phyloP scores from a whole-genome alignment of 2,888 invertebrate species.

The Entomobrya proxima region DNA sequence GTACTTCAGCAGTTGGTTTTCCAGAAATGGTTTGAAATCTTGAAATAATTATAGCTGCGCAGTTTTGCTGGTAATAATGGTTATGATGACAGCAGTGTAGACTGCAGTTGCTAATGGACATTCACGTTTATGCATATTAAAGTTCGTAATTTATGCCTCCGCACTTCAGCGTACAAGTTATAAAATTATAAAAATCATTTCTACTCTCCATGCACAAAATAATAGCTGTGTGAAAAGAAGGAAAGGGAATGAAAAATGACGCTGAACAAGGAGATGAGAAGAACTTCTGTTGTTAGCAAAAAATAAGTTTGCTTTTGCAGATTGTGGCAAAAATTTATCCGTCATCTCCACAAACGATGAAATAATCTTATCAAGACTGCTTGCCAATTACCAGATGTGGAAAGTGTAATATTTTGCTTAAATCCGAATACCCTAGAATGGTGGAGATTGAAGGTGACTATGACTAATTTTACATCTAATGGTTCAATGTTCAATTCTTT shows the following conservation, averaged over 20 bases:
- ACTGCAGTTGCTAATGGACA: background rate
- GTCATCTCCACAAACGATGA: too few species aligned
- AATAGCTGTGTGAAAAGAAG: background rate
- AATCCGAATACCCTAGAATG: too few species aligned
- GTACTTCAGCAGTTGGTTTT: too few species aligned
- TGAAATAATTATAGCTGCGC: background rate
- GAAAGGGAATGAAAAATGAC: background rate
- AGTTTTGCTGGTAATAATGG: background rate
- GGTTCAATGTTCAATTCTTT: too few species aligned
- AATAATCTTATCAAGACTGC: too few species aligned
- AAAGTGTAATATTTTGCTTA: too few species aligned
- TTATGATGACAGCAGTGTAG: background rate
- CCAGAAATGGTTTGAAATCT: background rate
- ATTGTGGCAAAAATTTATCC: too few species aligned
- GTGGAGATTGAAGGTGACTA: too few species aligned
- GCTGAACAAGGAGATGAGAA: background rate
- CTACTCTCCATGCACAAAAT: background rate
- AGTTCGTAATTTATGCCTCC: conserved; percentile 16
- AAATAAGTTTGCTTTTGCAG: background rate
- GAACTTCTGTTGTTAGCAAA: background rate
- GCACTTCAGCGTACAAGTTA: too few species aligned
- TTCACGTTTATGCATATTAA: background rate
- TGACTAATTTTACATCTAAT: too few species aligned
- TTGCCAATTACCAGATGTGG: too few species aligned
- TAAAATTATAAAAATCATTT: too few species aligned